Percentiles rank a stretch among this genome's conserved stretches.
Evolutionary conservation across 1,140 invertebrate species (phyloP).

Genomic region (Galleria mellonella): DNA sequence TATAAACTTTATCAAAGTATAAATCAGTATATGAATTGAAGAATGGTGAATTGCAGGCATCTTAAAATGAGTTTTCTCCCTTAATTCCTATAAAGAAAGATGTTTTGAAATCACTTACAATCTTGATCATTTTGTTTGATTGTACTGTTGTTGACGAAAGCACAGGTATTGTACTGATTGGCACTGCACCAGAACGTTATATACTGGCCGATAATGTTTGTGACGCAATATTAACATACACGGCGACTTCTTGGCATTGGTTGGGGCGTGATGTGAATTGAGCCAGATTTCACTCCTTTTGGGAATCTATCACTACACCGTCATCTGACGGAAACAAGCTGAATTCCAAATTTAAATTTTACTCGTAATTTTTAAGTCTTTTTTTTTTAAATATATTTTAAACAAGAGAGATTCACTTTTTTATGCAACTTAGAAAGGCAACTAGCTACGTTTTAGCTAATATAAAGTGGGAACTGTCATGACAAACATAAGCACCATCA

Average conservation of each 20-base stretch:
- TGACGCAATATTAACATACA: slow-evolving; percentile 31
- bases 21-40: too few species aligned
- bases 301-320: slow-evolving; percentile 14
- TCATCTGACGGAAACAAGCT: background rate
- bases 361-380: too few species aligned
- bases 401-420: too few species aligned
- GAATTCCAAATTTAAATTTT: background rate
- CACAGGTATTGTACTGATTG: slow-evolving; percentile 31
- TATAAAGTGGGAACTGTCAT: too few species aligned
- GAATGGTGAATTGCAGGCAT: too few species aligned
- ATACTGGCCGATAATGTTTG: slow-evolving; percentile 20
- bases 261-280: slow-evolving; percentile 49
- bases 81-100: too few species aligned
- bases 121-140: slow-evolving; percentile 62
- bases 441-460: too few species aligned
- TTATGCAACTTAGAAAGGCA: too few species aligned
- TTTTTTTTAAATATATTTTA: too few species aligned
- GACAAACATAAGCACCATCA: too few species aligned
- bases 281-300: slow-evolving; percentile 10
- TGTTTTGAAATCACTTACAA: slow-evolving; percentile 35
- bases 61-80: too few species aligned
- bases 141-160: slow-evolving; percentile 28
- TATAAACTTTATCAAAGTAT: too few species aligned
- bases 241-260: slow-evolving; percentile 54
- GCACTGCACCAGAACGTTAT: slow-evolving; percentile 26